These are phyloP conservation scores for Heteromyza rotundicornis DNA, from an alignment of 2,888 invertebrate genomes.

Conservation along the genomic window DNA sequence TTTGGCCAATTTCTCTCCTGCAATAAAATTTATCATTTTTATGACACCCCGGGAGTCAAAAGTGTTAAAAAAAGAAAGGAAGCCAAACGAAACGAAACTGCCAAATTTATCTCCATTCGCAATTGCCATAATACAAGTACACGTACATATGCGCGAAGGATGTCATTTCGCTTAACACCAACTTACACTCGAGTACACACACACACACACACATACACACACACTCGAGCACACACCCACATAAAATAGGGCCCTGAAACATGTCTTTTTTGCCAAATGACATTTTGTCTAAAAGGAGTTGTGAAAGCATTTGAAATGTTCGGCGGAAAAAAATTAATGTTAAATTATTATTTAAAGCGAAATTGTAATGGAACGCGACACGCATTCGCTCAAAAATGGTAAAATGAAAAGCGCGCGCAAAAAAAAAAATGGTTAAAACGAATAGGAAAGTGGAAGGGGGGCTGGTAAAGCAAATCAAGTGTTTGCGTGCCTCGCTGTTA, in stretches of 20 bases:
- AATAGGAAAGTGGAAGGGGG: too few species aligned
- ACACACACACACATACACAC: not conserved
- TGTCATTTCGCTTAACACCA: too few species aligned
- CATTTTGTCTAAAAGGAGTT: not conserved
- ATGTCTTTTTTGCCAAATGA: not conserved
- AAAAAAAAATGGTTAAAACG: too few species aligned
- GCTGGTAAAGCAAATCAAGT: too few species aligned
- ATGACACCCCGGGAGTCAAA: conserved; percentile 24
- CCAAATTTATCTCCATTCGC: conserved; percentile 5
- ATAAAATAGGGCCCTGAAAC: not conserved
- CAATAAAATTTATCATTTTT: conserved; percentile 50
- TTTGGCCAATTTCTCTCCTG: conserved; percentile 11
- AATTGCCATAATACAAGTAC: not conserved
- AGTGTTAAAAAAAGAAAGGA: too few species aligned
- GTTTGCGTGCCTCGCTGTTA: too few species aligned
- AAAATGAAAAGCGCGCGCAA: not conserved
- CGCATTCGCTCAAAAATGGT: not conserved
- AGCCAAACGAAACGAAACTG: too few species aligned
- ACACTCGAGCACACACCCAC: not conserved
- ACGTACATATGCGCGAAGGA: not conserved
- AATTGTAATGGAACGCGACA: conserved; percentile 8
- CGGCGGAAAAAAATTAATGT: not conserved
- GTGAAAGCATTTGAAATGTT: not conserved
- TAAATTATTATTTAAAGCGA: conserved; percentile 1
- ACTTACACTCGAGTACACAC: too few species aligned